A percentile compares a stretch with the other conserved stretches of the same genome.
Conservation (phyloP, 2,113 vertebrate genomes). For the Bubo bubo region DNA sequence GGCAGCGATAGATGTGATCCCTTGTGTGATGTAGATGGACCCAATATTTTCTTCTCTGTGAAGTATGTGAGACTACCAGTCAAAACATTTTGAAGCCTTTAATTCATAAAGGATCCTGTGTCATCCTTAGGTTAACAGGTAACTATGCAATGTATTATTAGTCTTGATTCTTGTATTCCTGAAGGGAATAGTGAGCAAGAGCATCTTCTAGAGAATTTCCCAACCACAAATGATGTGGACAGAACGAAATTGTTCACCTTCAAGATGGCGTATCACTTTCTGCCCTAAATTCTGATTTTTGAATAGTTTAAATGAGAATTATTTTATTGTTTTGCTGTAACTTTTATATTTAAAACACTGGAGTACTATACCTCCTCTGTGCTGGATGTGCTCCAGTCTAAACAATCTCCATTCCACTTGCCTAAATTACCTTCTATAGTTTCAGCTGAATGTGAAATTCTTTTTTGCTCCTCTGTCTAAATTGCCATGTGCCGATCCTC, state of each 20-base stretch:
- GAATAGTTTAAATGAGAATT: neutral
- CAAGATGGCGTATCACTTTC: neutral
- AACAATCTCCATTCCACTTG: slow-evolving; percentile 1
- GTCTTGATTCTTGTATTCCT: neutral
- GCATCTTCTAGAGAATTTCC: neutral
- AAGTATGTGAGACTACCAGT: neutral
- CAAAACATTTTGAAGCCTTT: neutral
- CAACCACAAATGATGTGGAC: neutral
- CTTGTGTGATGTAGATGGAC: neutral
- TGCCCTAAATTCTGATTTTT: neutral
- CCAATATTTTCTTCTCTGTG: neutral
- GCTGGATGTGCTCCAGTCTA: slow-evolving; percentile 40
- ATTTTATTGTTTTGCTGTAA: neutral
- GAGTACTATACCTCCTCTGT: neutral
- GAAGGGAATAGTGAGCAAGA: neutral
- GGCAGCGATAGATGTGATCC: rapidly evolving
- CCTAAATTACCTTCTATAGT: neutral
- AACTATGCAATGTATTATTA: neutral
- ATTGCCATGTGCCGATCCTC: neutral
- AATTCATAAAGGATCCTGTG: neutral
- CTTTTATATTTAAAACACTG: neutral
- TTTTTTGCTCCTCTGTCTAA: neutral
- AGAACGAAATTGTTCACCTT: neutral
- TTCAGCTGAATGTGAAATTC: neutral
- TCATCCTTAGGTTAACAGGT: neutral